Conservation (phyloP, 1,140 invertebrate genomes). For the Hycleus cichorii region DNA sequence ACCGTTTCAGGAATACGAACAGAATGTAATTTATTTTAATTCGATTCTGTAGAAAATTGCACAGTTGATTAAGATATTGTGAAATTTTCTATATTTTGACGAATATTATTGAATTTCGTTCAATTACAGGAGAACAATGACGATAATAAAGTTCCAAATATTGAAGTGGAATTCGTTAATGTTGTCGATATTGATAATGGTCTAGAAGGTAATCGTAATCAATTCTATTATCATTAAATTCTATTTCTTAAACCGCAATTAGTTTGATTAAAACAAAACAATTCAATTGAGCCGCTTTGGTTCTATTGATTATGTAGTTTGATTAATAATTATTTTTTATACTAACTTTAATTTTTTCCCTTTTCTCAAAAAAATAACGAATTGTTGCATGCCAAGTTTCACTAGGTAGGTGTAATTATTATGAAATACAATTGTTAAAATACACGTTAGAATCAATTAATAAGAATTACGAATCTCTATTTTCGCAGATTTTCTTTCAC, state of each 20-base stretch:
- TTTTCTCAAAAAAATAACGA: background rate
- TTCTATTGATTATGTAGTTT: background rate
- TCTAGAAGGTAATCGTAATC: conserved; percentile 28
- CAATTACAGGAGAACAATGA: conserved; percentile 3
- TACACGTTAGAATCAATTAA: background rate
- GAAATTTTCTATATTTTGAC: background rate
- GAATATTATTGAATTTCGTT: background rate
- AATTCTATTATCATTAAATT: background rate
- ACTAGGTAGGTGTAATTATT: conserved; percentile 20
- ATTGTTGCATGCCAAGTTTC: conserved; percentile 16
- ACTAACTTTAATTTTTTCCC: background rate
- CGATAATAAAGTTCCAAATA: conserved; percentile 18
- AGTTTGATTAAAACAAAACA: background rate
- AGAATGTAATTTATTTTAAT: conserved; percentile 2
- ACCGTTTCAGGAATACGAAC: conserved; percentile 3
- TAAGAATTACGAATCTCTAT: background rate
- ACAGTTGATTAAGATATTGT: background rate
- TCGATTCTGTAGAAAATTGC: background rate
- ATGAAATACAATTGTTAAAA: background rate
- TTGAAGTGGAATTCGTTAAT: conserved; percentile 35
- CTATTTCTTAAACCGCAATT: background rate
- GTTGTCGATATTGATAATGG: conserved; percentile 32
- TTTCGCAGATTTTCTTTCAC: conserved; percentile 48
- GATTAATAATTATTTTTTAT: background rate
- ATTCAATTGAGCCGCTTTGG: background rate